Percentiles rank a stretch among this genome's conserved stretches.
Evolutionary conservation across 2,888 invertebrate species (phyloP).

Genomic region (Yponomeuta malinellus): DNA sequence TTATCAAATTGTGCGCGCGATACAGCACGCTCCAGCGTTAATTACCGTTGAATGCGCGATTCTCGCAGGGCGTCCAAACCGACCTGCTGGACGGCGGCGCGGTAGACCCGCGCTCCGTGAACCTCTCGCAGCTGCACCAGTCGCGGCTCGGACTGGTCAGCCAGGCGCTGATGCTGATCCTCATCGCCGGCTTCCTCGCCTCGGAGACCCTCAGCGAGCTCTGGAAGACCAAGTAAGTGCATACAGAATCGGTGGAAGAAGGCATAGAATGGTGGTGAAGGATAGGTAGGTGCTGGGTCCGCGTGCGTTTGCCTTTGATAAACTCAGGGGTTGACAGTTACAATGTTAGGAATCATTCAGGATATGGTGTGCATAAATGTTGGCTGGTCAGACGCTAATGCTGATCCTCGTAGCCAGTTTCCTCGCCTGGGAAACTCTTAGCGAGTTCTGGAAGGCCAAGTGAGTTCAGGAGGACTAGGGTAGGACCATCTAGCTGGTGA

Average conservation of each 20-base stretch:
- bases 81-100: slow-evolving; percentile 51
- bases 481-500: too few relatives aligned
- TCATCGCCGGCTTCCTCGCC: slow-evolving; percentile 91
- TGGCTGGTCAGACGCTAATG: slow-evolving; percentile 91
- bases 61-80: slow-evolving; percentile 54
- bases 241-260: not conserved
- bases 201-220: slow-evolving; percentile 94
- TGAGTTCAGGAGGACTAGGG: slow-evolving; percentile 47
- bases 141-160: slow-evolving; percentile 91
- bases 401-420: slow-evolving; percentile 92
- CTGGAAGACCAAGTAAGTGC: slow-evolving; percentile 92
- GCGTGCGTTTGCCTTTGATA: too few relatives aligned
- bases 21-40: too few relatives aligned
- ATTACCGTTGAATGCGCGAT: not conserved
- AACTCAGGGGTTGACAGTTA: too few relatives aligned
- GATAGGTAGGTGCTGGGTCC: too few relatives aligned
- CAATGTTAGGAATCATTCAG: too few relatives aligned
- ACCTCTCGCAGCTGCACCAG: slow-evolving; percentile 93
- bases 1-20: too few relatives aligned
- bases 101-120: slow-evolving; percentile 75
- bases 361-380: too few relatives aligned
- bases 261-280: too few relatives aligned
- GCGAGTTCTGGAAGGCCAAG: slow-evolving; percentile 96
- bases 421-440: slow-evolving; percentile 91
- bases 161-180: slow-evolving; percentile 93